Conservation (phyloP, 2,113 vertebrate species). For the Archocentrus centrarchus region DNA sequence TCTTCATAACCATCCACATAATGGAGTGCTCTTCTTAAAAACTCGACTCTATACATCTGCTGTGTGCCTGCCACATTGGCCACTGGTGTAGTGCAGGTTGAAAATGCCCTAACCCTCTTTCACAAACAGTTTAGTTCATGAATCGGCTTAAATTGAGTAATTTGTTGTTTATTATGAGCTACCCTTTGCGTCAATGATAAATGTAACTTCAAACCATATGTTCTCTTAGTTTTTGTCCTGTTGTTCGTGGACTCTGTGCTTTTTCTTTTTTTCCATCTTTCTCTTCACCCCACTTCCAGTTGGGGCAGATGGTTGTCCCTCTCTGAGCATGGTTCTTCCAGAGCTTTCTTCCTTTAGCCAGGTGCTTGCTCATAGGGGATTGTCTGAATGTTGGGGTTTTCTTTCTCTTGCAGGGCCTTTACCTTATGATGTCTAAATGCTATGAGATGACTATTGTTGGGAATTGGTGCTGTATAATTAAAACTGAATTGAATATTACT, state of each 20-base stretch:
- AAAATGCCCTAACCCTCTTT: background rate
- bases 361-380: background rate
- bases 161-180: background rate
- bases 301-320: background rate
- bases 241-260: background rate
- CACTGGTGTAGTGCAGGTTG: slow-evolving; percentile 17
- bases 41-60: slow-evolving; percentile 10
- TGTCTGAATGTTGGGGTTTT: no score
- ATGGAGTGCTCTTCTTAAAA: slow-evolving; percentile 23
- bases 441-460: no score
- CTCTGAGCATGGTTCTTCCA: background rate
- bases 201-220: background rate
- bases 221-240: background rate
- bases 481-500: no score
- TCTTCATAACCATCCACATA: slow-evolving; percentile 38
- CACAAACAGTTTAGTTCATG: background rate
- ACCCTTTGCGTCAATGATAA: background rate
- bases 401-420: no score
- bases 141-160: background rate
- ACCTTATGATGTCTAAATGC: no score
- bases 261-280: background rate
- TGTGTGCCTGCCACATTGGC: background rate
- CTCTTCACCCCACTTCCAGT: background rate
- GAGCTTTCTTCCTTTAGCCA: background rate
- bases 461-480: no score